Percentiles rank a stretch among this genome's conserved stretches.
Evolutionary conservation across 2,888 invertebrate species (phyloP).

Genomic region (Leucania comma): DNA sequence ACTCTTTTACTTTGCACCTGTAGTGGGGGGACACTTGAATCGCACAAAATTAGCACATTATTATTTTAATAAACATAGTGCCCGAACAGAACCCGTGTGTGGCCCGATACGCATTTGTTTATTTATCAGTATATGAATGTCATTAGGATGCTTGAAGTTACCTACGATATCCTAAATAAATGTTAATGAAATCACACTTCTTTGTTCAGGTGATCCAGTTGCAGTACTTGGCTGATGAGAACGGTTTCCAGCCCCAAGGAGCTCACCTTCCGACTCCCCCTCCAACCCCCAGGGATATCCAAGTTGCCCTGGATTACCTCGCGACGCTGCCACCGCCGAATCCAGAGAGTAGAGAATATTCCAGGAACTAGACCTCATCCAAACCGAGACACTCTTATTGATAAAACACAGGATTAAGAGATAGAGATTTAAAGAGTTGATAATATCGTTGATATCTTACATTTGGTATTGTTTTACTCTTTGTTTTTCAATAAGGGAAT

Average conservation of each 20-base stretch:
- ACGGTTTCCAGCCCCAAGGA: constrained; percentile 93
- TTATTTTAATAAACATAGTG: too few species aligned
- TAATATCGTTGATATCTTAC: not conserved
- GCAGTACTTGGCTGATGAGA: constrained; percentile 93
- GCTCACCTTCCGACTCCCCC: constrained; percentile 92
- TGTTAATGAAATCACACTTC: constrained; percentile 1
- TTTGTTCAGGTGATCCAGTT: constrained; percentile 89
- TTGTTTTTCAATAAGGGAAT: constrained; percentile 3
- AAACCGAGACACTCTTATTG: not conserved
- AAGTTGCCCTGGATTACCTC: constrained; percentile 92
- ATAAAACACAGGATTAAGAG: not conserved
- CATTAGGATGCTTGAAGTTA: not conserved
- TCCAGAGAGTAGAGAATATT: constrained; percentile 73
- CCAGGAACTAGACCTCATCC: constrained; percentile 58
- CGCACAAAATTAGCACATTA: too few species aligned
- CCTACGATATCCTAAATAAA: not conserved
- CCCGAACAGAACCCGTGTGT: too few species aligned
- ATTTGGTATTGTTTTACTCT: not conserved
- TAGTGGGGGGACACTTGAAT: too few species aligned
- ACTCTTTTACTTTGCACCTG: too few species aligned
- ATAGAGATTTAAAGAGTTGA: not conserved
- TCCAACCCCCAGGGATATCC: constrained; percentile 93
- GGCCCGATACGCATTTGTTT: too few species aligned
- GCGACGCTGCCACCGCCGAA: constrained; percentile 91
- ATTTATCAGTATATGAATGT: not conserved